Conservation (phyloP, 64 coral and sea anemone genomes). For the Platygyra sinensis region DNA sequence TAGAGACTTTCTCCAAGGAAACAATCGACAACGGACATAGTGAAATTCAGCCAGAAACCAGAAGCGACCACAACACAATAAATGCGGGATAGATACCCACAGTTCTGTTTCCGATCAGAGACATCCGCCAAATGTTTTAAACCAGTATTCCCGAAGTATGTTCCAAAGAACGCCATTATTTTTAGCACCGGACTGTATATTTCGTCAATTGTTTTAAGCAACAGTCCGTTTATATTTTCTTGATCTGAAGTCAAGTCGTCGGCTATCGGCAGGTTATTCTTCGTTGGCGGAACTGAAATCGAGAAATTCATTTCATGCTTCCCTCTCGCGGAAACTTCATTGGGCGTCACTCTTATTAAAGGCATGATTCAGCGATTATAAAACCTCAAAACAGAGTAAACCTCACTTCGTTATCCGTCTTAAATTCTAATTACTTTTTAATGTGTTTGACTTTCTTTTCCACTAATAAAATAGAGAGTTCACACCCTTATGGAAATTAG, state of each 20-base stretch:
- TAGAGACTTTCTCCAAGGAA: not conserved
- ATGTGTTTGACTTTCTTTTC: not conserved
- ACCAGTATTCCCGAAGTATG: not conserved
- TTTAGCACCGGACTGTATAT: slow-evolving; percentile 4
- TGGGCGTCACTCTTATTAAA: not conserved
- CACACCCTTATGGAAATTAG: no score
- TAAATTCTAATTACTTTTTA: not conserved
- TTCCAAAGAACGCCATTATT: not conserved
- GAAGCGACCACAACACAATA: not conserved
- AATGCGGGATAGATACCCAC: not conserved
- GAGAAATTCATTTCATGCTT: not conserved
- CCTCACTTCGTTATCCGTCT: not conserved
- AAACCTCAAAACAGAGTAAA: not conserved
- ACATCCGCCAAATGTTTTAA: not conserved
- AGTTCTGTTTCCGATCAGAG: not conserved
- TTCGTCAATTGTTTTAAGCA: not conserved
- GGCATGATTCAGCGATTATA: not conserved
- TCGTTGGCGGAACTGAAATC: not conserved
- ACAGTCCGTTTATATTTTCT: not conserved
- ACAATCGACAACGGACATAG: not conserved
- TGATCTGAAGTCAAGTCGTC: not conserved
- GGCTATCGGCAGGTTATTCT: not conserved
- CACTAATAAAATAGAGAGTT: not conserved
- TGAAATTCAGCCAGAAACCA: not conserved
- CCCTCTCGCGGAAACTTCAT: not conserved